Evolutionary conservation across 2,797 vertebrate species (phyloP).

Genomic region (Xyrichtys novacula): DNA sequence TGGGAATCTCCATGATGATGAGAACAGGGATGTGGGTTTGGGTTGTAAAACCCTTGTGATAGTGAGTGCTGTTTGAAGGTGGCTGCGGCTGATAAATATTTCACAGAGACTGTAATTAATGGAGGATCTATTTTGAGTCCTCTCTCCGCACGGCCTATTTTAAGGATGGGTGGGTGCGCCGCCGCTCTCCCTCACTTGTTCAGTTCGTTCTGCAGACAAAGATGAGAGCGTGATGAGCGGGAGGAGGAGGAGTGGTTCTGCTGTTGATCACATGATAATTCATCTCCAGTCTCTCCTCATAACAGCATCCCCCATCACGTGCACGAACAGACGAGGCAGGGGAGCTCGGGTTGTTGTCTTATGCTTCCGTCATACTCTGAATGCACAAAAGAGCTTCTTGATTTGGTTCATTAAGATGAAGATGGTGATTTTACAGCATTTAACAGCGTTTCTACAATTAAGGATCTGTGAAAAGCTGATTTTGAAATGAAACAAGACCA

Average conservation of each 20-base stretch:
- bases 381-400: conserved; percentile 19
- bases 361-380: not conserved
- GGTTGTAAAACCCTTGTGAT: conserved; percentile 48
- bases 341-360: conserved; percentile 9
- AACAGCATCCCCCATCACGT: conserved; percentile 41
- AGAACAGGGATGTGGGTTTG: conserved; percentile 33
- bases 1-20: conserved; percentile 51
- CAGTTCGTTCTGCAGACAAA: conserved; percentile 65
- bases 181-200: conserved; percentile 64
- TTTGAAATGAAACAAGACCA: conserved; percentile 11
- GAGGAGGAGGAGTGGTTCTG: conserved; percentile 42
- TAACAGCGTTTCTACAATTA: conserved; percentile 17
- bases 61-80: conserved; percentile 65
- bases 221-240: conserved; percentile 56
- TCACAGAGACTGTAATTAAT: conserved; percentile 81
- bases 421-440: not conserved
- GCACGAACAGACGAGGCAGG: conserved; percentile 26
- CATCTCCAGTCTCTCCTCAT: conserved; percentile 41
- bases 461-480: not conserved
- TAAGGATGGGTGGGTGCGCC: conserved; percentile 68
- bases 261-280: conserved; percentile 65
- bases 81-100: conserved; percentile 79
- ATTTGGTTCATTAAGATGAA: conserved; percentile 6
- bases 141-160: conserved; percentile 76
- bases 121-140: conserved; percentile 81